Conservation (phyloP, 2,113 vertebrate species). For the Anser cygnoides region DNA sequence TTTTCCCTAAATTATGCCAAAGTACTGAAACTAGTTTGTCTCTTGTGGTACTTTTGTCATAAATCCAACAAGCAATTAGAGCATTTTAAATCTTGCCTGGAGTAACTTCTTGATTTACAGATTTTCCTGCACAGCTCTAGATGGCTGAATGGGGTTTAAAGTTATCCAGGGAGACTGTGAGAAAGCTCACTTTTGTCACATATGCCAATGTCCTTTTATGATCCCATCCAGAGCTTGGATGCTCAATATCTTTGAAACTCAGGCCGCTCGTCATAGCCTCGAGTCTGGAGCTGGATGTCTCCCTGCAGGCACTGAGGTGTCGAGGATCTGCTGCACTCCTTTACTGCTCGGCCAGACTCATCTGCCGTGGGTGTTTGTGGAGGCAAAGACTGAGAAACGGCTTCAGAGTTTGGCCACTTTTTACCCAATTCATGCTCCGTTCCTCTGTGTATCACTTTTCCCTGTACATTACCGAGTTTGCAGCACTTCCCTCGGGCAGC, state of each 20-base stretch:
- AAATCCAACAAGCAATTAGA: constrained; percentile 67
- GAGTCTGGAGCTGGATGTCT: neutral
- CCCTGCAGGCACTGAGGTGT: neutral
- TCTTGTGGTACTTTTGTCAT: constrained; percentile 62
- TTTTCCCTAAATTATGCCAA: constrained; percentile 10
- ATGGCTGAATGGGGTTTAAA: neutral
- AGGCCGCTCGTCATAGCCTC: neutral
- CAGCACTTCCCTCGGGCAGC: neutral
- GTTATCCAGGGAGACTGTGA: constrained; percentile 13
- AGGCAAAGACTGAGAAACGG: neutral
- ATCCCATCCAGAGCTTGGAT: neutral
- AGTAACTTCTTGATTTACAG: constrained; percentile 51
- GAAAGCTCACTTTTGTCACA: constrained; percentile 7
- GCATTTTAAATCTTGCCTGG: constrained; percentile 59
- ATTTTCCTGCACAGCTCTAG: constrained; percentile 15
- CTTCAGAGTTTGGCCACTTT: neutral
- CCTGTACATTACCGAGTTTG: neutral
- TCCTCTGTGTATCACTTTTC: neutral
- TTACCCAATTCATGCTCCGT: neutral
- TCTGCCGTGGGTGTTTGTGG: neutral
- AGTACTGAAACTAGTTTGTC: constrained; percentile 27
- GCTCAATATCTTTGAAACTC: neutral
- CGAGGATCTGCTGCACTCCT: neutral
- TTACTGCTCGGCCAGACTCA: neutral
- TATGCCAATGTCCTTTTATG: neutral